Base-by-base conservation (phyloP, 2,888 invertebrate species). In the Empis stercorea region DNA sequence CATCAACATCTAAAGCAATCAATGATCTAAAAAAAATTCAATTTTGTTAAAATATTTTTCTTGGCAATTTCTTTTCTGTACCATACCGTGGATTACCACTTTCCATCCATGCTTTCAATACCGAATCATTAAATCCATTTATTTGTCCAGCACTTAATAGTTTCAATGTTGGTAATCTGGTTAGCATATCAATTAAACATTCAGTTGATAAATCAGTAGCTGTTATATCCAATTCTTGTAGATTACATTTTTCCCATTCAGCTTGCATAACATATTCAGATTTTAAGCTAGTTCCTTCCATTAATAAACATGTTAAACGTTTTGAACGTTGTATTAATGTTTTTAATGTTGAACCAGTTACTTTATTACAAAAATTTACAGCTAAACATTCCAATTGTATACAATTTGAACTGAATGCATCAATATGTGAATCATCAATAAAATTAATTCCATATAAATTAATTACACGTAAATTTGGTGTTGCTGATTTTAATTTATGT, bases 401-500 rank as follows among this genome's bases (percentile, higher is more conserved):
- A 65, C 95, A 95, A 63, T 95, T 95, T 3, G 89, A 89, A 57
- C 89, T 89, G 68, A 99, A 91, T 0, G 97, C 93, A 65, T 99
- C 99, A 43, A 99, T 95, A 59, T 99, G 99, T 1, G 92, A 91
- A 74, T 99, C 99, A 59, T 97, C 97, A 9, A 96, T 89, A 58
- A 96, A 96, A 70, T 94, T 94, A 56, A 99, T 97, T 0, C 99
- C 99, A 66, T 96, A 99, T 43, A 99, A 73, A 70, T 99, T 99
- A 60, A 99, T 96, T 10, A 97, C 93, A 52, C 94, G 76, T 51
- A 99, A 74, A 71, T 99, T 99, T 0, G 99, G 99, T 0, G 96
- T 95, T 6, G 96, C 96, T 1, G 94, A 89, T 71, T 99, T 99
- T 47, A 99, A 74, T 65, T 96, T 99, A 68, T 96, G 95, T 23